A percentile compares a stretch with the other conserved stretches of the same genome.
phyloP scores from a whole-genome alignment of 2,113 vertebrate species.

The Cacatua alba region DNA sequence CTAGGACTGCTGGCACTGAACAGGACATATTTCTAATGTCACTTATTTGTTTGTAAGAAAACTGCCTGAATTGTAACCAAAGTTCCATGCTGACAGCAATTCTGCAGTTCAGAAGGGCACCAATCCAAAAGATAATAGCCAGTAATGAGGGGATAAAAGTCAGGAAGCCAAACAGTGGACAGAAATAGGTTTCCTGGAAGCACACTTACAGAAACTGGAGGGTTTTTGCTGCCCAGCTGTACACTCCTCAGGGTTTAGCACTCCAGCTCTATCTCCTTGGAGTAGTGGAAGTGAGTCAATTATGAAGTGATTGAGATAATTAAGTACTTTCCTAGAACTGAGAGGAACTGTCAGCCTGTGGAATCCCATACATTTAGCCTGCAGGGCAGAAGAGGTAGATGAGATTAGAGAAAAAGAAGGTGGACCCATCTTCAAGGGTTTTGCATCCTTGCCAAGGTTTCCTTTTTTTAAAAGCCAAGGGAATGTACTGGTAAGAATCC shows the following conservation, averaged over 20 bases:
- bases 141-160: not conserved
- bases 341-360: not conserved
- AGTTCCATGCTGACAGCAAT: not conserved
- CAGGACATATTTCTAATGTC: not conserved
- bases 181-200: not conserved
- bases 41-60: not conserved
- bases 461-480: not conserved
- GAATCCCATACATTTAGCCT: conserved; percentile 31
- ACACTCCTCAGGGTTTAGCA: not conserved
- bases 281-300: conserved; percentile 11
- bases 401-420: not conserved
- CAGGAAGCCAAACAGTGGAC: not conserved
- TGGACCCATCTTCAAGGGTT: not conserved
- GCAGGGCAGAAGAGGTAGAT: conserved; percentile 12
- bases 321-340: conserved; percentile 29
- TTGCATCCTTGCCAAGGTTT: conserved; percentile 20
- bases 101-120: not conserved
- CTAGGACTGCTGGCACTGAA: not conserved
- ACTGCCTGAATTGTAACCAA: rapidly evolving
- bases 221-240: not conserved
- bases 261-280: not conserved
- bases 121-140: not conserved
- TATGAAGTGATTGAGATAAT: conserved; percentile 43
- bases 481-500: not conserved
- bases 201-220: not conserved